These are phyloP conservation scores for Premnoplex brunnescens DNA, from an alignment of 2,797 vertebrate species.

Conservation along the genomic window DNA sequence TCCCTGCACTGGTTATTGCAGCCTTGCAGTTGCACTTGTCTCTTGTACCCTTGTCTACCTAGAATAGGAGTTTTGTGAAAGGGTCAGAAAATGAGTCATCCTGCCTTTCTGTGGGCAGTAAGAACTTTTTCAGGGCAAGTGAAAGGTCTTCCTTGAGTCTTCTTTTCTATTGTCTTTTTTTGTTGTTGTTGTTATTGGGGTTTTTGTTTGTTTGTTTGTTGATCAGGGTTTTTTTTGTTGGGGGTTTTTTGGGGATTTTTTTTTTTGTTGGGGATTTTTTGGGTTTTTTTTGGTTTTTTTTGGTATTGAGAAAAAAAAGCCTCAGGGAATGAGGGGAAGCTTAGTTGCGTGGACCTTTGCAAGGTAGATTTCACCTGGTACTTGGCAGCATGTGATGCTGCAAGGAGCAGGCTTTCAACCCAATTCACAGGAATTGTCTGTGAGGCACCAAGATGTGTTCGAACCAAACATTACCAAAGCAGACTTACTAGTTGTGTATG, in stretches of 20 bases:
- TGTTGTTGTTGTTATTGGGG: too few relatives aligned
- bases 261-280: too few relatives aligned
- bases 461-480: background rate
- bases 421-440: background rate
- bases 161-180: background rate
- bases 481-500: background rate
- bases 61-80: background rate
- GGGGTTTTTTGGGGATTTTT: too few relatives aligned
- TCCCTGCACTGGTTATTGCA: background rate
- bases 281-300: background rate
- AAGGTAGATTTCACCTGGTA: background rate
- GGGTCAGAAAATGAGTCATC: background rate
- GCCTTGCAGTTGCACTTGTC: background rate
- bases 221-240: too few relatives aligned
- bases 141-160: background rate
- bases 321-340: background rate
- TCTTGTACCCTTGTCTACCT: background rate
- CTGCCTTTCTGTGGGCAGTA: background rate
- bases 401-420: background rate
- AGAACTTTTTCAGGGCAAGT: background rate
- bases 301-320: background rate
- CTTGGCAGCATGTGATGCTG: background rate
- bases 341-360: background rate
- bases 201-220: too few relatives aligned
- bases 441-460: background rate